These are phyloP conservation scores for Pterocles orientalis DNA, from an alignment of 2,113 vertebrate genomes.

Conservation along the genomic window DNA sequence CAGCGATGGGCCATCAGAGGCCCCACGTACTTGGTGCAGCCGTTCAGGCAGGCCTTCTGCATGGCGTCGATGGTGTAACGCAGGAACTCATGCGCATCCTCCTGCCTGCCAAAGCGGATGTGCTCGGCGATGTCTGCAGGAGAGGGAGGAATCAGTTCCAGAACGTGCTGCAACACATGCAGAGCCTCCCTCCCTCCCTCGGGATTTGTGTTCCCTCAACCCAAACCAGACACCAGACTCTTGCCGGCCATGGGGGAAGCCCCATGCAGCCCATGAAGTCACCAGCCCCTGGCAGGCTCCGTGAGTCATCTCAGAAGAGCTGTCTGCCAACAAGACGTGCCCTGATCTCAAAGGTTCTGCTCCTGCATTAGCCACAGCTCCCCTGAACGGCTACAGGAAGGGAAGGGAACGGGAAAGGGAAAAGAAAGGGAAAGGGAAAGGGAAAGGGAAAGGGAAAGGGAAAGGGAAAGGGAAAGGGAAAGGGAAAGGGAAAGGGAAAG, in stretches of 20 bases:
- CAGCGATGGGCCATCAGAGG: not conserved
- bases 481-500: no score
- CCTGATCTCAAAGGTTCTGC: not conserved
- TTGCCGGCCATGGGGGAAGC: rapidly evolving
- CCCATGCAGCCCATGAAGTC: not conserved
- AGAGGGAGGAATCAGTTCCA: not conserved
- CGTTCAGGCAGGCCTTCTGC: slow-evolving; percentile 94
- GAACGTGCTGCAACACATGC: rapidly evolving
- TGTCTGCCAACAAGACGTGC: not conserved
- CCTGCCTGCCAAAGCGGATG: slow-evolving; percentile 92
- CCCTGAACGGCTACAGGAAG: rapidly evolving
- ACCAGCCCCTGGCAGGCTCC: not conserved
- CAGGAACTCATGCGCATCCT: slow-evolving; percentile 95
- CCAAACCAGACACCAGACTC: not conserved
- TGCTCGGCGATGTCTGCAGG: slow-evolving; percentile 89
- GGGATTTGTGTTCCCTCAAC: not conserved
- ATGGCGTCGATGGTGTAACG: slow-evolving; percentile 95
- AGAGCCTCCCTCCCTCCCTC: not conserved
- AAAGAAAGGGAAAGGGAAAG: no score
- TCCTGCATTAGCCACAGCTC: not conserved
- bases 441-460: no score
- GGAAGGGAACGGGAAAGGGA: not conserved
- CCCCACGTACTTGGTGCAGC: slow-evolving; percentile 85
- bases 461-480: no score
- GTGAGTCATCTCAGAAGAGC: not conserved